Conservation (phyloP, 2,888 invertebrate genomes). For the Galeruca laticollis region DNA sequence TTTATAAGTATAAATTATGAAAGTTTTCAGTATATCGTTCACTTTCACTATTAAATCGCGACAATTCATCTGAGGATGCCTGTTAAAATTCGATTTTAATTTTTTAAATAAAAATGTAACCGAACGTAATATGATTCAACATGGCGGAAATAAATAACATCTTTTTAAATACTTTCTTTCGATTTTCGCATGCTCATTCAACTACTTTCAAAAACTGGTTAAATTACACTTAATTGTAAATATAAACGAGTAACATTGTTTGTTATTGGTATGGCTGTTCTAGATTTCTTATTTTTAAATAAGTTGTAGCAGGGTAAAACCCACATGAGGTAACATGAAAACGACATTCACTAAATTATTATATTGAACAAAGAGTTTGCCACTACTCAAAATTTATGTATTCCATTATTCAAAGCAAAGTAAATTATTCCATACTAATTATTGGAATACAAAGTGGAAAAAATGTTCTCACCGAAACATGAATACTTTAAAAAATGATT, state of each 20-base stretch:
- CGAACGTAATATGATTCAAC: not conserved
- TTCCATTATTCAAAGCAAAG: too few species aligned
- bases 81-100: not conserved
- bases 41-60: constrained; percentile 51
- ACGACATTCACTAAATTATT: too few species aligned
- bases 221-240: not conserved
- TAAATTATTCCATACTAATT: too few species aligned
- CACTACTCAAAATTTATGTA: too few species aligned
- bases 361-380: too few species aligned
- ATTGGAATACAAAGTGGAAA: too few species aligned
- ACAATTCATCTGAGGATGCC: constrained; percentile 23
- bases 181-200: not conserved
- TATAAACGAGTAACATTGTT: not conserved
- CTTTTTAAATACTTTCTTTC: not conserved
- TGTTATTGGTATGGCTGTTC: too few species aligned
- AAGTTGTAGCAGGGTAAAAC: too few species aligned
- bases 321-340: too few species aligned
- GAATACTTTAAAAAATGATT: too few species aligned
- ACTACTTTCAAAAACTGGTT: not conserved
- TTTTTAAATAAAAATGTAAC: constrained; percentile 2
- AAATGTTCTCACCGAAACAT: too few species aligned
- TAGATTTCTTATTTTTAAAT: too few species aligned
- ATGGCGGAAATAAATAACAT: constrained; percentile 7
- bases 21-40: constrained; percentile 47
- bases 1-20: constrained; percentile 34